These are phyloP conservation scores for Vultur gryphus DNA, from an alignment of 2,797 vertebrate genomes.

Conservation along the genomic window DNA sequence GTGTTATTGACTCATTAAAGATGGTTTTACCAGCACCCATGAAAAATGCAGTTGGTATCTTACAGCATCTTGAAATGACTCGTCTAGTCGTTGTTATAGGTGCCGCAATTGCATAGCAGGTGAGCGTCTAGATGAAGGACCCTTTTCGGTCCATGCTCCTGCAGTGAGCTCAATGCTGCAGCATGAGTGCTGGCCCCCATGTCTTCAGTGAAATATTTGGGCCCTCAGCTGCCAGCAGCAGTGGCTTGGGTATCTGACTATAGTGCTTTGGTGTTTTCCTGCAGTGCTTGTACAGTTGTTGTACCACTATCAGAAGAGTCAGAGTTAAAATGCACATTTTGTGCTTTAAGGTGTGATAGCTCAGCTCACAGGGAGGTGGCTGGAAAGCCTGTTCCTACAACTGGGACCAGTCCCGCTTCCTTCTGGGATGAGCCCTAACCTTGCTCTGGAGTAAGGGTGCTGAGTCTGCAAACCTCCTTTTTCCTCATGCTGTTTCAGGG, in stretches of 20 bases:
- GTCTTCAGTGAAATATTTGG: neutral
- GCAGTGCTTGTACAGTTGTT: neutral
- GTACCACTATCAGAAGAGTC: accelerated
- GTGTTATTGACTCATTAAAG: neutral
- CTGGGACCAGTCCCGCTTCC: neutral
- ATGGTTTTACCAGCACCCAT: neutral
- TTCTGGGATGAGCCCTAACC: neutral
- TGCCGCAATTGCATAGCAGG: neutral
- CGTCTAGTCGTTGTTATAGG: neutral
- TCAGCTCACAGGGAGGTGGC: neutral
- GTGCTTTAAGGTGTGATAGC: neutral
- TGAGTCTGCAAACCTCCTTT: neutral
- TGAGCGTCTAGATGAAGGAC: neutral
- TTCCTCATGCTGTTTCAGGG: neutral
- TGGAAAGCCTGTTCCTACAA: neutral
- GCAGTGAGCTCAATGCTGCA: neutral
- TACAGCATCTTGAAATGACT: neutral
- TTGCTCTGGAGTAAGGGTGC: neutral
- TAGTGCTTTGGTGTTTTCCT: neutral
- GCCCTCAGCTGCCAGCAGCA: neutral
- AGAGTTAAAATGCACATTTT: neutral
- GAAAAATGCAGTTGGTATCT: neutral
- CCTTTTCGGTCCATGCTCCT: neutral
- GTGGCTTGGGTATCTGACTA: accelerated
- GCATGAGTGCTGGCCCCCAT: too few relatives aligned